These are phyloP conservation scores for Troglohyphantes excavatus DNA, from an alignment of 2,888 invertebrate species.

Conservation along the genomic window DNA sequence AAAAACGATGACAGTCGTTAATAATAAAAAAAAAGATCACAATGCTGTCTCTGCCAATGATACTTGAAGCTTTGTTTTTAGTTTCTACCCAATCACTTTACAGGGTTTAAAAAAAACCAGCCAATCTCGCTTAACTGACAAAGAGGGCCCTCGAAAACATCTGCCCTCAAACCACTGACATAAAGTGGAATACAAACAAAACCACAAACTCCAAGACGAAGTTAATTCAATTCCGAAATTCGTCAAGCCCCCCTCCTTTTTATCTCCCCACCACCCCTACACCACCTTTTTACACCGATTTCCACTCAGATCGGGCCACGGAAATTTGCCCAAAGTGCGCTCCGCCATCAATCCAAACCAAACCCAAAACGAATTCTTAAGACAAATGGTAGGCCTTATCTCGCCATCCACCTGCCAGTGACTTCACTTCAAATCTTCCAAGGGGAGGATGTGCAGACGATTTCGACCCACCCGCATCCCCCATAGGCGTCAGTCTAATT, in stretches of 20 bases:
- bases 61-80: too few relatives aligned
- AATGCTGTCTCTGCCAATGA: too few relatives aligned
- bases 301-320: background rate
- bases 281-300: background rate
- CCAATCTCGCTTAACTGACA: background rate
- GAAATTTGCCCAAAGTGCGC: background rate
- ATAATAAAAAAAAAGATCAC: too few relatives aligned
- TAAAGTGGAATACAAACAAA: background rate
- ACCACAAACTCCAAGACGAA: background rate
- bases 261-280: background rate
- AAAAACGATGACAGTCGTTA: too few relatives aligned
- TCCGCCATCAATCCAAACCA: background rate
- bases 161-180: background rate
- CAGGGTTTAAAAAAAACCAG: too few relatives aligned
- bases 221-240: constrained; percentile 1
- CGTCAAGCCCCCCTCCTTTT: background rate
- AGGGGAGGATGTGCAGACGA: background rate
- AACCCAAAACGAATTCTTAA: background rate
- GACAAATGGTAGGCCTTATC: background rate
- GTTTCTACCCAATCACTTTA: too few relatives aligned
- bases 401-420: constrained; percentile 55
- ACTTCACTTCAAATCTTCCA: constrained; percentile 12
- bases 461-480: constrained; percentile 13
- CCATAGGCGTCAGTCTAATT: constrained; percentile 37
- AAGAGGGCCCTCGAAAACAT: background rate